Base-by-base conservation (phyloP, 1,140 invertebrate genomes). In the Penaeus indicus region DNA sequence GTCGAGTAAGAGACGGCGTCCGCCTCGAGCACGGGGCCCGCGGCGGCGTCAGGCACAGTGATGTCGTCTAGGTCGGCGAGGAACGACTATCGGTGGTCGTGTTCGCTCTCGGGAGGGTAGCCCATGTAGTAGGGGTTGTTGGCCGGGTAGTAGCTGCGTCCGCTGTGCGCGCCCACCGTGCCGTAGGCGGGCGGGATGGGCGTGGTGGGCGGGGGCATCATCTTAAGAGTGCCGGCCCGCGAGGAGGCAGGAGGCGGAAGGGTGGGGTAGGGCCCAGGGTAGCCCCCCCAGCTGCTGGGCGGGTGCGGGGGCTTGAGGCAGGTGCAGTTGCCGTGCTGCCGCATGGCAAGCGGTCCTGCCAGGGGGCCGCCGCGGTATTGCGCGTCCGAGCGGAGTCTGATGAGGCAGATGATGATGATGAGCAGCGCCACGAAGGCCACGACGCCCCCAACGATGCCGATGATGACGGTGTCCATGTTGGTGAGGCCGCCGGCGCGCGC, bases 391-490 rank as follows among this genome's bases (percentile, higher is more conserved):
- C 91, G 91, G 13, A 94, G 91, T 38, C 96, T 94, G 21, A 97
- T 96, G 25, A 98, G 96, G 92, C 97, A 98, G 47, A 91, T 90
- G 87, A 98, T 97, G 2, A 98, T 96, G 60, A 98, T 96, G 22
- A 98, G 94, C 88, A 98, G 95, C 18, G 96, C 96, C 79, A 98
- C 97, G 91, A 98, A 97, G 3, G 96, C 96, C 21, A 98, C 96
- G 1, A 98, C 97, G 22, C 97, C 97, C 3, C 96, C 97, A 0
- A 98, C 97, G 90, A 98, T 97, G 7, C 97, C 97, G 83, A 98
- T 97, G 79, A 98, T 98, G 0, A 98, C 92, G 3, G 97, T 97
- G 91, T 98, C 97, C 91, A 98, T 97, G 90, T 97, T 97, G 75
- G 94, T 95, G 0, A 96, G 80, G 25, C 86, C 88, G 93, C 91